Conservation (phyloP, 92 coral and sea anemone species). For the Actinostola sp. region DNA sequence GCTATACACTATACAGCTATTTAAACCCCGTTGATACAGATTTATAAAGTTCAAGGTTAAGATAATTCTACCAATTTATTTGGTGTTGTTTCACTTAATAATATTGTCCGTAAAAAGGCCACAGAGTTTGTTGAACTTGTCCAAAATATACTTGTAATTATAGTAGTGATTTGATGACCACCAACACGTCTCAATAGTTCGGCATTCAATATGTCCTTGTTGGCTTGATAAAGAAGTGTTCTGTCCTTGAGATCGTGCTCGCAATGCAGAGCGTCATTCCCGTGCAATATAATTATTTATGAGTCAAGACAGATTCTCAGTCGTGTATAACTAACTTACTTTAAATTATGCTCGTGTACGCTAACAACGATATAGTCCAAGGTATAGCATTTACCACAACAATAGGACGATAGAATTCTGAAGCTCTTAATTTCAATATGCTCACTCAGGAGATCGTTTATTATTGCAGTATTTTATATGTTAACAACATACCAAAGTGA, state of each 20-base stretch:
- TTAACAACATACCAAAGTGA: slow-evolving; percentile 1
- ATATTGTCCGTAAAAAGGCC: neutral
- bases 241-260: no score
- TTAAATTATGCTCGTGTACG: neutral
- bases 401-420: neutral
- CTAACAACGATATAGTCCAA: neutral
- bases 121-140: slow-evolving; percentile 4
- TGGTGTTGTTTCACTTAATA: slow-evolving; percentile 3
- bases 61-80: neutral
- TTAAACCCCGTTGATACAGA: neutral
- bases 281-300: no score
- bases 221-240: no score
- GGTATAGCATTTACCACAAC: neutral
- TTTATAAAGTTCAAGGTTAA: slow-evolving; percentile 1
- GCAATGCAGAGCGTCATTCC: no score
- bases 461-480: no score
- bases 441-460: no score
- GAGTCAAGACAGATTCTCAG: no score
- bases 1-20: neutral
- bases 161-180: neutral
- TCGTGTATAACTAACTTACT: no score
- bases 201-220: no score
- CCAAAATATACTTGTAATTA: neutral
- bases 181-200: neutral
- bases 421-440: no score